Evolutionary conservation across 1,140 invertebrate genomes (phyloP).

Genomic region (Cryptotermes secundus): DNA sequence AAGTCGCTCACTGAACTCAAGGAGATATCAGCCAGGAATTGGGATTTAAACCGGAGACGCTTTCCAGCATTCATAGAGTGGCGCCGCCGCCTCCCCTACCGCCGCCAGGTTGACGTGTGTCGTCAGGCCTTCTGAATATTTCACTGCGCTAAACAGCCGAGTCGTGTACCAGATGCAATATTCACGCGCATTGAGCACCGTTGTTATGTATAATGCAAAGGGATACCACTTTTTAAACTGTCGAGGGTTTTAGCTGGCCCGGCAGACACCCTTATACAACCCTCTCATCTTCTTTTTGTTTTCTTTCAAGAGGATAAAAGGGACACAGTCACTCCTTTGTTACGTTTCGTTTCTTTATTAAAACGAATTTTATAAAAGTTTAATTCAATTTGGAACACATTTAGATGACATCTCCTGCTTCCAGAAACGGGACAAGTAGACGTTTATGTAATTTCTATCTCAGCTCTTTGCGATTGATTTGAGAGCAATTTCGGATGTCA

Average conservation of each 20-base stretch:
- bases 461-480: too few species aligned
- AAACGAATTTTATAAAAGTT: not conserved
- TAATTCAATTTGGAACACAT: not conserved
- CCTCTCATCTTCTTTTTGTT: not conserved
- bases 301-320: not conserved
- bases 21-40: not conserved
- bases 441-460: not conserved
- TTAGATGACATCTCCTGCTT: not conserved
- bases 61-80: not conserved
- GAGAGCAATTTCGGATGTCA: too few species aligned
- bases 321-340: not conserved
- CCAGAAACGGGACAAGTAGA: not conserved
- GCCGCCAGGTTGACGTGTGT: not conserved
- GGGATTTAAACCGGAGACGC: not conserved
- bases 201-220: constrained; percentile 2
- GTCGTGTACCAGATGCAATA: not conserved
- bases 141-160: constrained; percentile 1
- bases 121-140: not conserved
- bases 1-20: not conserved
- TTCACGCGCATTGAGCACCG: constrained; percentile 2
- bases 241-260: not conserved
- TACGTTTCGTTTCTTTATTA: not conserved
- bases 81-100: not conserved
- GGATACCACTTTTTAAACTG: constrained; percentile 16
- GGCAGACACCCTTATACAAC: not conserved